Evolutionary conservation across 1,140 invertebrate genomes (phyloP).

Genomic region (Sminthurides bifidus): DNA sequence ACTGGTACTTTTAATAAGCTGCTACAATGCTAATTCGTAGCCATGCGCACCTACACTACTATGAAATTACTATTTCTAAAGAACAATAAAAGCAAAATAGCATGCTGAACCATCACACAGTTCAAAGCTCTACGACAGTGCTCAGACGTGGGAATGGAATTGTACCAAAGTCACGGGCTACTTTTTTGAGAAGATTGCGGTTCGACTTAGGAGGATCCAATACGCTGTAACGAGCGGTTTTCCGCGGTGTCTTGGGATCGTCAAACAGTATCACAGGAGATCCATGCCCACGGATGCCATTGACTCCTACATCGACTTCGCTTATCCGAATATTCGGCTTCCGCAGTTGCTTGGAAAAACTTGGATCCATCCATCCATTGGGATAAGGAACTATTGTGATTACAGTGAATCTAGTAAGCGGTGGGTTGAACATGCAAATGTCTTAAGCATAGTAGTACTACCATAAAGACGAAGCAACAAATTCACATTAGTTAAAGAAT

Average conservation of each 20-base stretch:
- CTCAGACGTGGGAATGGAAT: background rate
- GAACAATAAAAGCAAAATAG: background rate
- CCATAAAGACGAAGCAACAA: constrained; percentile 7
- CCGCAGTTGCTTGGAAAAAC: constrained; percentile 1
- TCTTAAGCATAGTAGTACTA: background rate
- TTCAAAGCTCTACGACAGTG: too few relatives aligned
- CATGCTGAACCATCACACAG: background rate
- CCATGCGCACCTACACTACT: constrained; percentile 15
- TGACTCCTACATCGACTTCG: constrained; percentile 1
- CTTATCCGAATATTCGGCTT: background rate
- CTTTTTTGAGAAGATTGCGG: background rate
- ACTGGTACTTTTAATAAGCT: too few relatives aligned
- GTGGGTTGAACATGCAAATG: constrained; percentile 4
- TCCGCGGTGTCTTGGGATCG: constrained; percentile 17
- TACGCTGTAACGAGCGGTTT: constrained; percentile 23
- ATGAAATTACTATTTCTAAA: background rate
- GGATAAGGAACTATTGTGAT: constrained; percentile 26
- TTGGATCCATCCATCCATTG: constrained; percentile 22
- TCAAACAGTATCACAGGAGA: constrained; percentile 24
- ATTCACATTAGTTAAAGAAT: too few relatives aligned
- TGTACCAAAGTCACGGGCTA: background rate
- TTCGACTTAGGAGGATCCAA: constrained; percentile 19
- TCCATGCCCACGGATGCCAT: constrained; percentile 3
- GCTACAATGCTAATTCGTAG: background rate
- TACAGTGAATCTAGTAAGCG: too few relatives aligned